Percentiles rank a stretch among this genome's conserved stretches.
Conservation (phyloP, 2,797 vertebrate species). For the Brachyrhaphis roseni region DNA sequence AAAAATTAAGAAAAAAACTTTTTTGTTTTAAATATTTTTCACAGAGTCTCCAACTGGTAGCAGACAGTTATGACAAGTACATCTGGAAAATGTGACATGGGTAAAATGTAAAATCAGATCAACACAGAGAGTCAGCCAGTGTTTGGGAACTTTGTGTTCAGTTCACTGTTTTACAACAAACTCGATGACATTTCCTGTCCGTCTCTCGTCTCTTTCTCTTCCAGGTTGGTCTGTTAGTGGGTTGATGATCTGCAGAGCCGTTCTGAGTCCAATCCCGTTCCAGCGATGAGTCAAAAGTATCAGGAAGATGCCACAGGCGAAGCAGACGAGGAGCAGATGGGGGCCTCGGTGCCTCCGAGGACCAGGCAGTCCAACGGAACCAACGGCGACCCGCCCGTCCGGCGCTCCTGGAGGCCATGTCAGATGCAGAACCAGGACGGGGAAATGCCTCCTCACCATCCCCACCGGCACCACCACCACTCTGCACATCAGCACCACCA, state of each 20-base stretch:
- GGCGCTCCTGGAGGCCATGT: conserved; percentile 81
- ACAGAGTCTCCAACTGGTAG: background rate
- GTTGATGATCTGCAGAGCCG: conserved; percentile 41
- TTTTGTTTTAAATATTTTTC: background rate
- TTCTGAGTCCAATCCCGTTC: conserved; percentile 45
- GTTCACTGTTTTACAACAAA: background rate
- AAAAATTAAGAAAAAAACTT: background rate
- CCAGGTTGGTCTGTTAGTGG: conserved; percentile 40
- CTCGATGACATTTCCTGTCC: background rate
- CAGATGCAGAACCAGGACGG: conserved; percentile 79
- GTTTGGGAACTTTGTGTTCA: background rate
- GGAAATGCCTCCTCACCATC: conserved; percentile 65
- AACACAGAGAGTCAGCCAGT: background rate
- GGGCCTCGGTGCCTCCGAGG: conserved; percentile 20
- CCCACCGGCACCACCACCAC: conserved; percentile 44
- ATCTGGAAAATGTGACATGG: background rate
- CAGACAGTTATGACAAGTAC: background rate
- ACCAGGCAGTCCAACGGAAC: conserved; percentile 58
- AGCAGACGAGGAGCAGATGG: conserved; percentile 48
- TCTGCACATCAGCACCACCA: conserved; percentile 36
- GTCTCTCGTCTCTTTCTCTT: conserved; percentile 10
- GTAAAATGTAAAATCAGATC: background rate
- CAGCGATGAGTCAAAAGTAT: conserved; percentile 72
- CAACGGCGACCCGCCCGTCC: conserved; percentile 50
- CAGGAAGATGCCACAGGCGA: conserved; percentile 53